Evolutionary conservation across 2,797 vertebrate species (phyloP).

Genomic region (Pipistrellus kuhlii): DNA sequence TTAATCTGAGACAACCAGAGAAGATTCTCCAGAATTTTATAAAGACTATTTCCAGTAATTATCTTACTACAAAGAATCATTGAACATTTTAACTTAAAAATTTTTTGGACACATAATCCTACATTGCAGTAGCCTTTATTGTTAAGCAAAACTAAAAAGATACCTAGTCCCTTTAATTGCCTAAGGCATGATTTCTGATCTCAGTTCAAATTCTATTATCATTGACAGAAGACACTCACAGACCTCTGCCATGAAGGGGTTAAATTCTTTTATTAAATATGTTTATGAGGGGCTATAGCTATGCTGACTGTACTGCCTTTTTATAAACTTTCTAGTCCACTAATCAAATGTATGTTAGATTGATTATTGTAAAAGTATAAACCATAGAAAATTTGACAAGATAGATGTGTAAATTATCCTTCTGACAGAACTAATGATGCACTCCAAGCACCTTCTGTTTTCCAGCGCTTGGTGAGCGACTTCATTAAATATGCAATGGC

Average conservation of each 20-base stretch:
- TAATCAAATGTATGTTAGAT: slow-evolving; percentile 95
- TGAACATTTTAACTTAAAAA: slow-evolving; percentile 49
- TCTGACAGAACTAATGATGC: slow-evolving; percentile 99
- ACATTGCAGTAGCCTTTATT: slow-evolving; percentile 35
- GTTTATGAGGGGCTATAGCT: slow-evolving; percentile 83
- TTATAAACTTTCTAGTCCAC: slow-evolving; percentile 88
- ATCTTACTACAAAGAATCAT: background rate
- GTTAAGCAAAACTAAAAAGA: slow-evolving; percentile 53
- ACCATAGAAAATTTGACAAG: slow-evolving; percentile 98
- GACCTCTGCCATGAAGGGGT: slow-evolving; percentile 77
- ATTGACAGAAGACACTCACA: slow-evolving; percentile 46
- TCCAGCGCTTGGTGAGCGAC: slow-evolving; percentile 89
- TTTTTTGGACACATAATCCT: background rate
- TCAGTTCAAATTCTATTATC: slow-evolving; percentile 10
- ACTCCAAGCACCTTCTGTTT: slow-evolving; percentile 99
- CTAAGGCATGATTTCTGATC: slow-evolving; percentile 50
- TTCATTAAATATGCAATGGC: slow-evolving; percentile 94
- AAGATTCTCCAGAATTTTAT: slow-evolving; percentile 29
- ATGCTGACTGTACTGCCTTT: slow-evolving; percentile 81
- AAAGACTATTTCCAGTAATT: slow-evolving; percentile 13
- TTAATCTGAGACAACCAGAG: background rate
- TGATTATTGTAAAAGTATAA: slow-evolving; percentile 96
- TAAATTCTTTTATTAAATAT: slow-evolving; percentile 83
- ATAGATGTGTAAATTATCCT: slow-evolving; percentile 99
- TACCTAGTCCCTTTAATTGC: slow-evolving; percentile 50